Evolutionary conservation across 2,113 vertebrate genomes (phyloP).

Genomic region (Bagarius yarrelli): DNA sequence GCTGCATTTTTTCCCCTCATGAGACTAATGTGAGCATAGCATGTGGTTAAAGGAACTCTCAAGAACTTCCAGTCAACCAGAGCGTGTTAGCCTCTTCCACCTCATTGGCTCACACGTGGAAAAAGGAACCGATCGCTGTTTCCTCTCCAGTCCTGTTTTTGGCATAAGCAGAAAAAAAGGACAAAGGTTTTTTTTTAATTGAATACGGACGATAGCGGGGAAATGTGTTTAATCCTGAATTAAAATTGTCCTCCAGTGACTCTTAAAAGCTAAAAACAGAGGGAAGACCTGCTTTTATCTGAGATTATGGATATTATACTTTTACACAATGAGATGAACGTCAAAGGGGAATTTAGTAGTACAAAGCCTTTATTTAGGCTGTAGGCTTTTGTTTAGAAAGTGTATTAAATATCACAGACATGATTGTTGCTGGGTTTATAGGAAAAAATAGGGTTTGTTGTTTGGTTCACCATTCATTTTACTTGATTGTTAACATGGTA

Average conservation of each 20-base stretch:
- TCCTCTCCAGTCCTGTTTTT: constrained; percentile 20
- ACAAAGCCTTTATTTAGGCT: background rate
- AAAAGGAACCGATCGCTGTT: constrained; percentile 3
- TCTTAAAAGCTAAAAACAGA: background rate
- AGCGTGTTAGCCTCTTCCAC: constrained; percentile 44
- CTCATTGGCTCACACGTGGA: constrained; percentile 31
- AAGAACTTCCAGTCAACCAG: constrained; percentile 50
- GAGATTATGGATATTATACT: background rate
- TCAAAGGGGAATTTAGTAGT: background rate
- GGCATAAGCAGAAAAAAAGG: constrained; percentile 4
- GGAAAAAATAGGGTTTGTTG: background rate
- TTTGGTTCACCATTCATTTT: too few species aligned
- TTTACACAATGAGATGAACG: background rate
- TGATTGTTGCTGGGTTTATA: background rate
- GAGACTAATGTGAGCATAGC: constrained; percentile 57
- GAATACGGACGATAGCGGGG: background rate
- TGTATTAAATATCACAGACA: background rate
- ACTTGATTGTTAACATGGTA: too few species aligned
- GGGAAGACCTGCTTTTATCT: background rate
- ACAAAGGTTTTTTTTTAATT: constrained; percentile 3
- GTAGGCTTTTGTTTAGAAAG: background rate
- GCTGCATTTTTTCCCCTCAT: constrained; percentile 60
- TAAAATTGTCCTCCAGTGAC: background rate
- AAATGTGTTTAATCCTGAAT: constrained; percentile 22
- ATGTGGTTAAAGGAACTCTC: constrained; percentile 51